These are phyloP conservation scores for Ochlodes sylvanus DNA, from an alignment of 2,888 invertebrate species.

Conservation along the genomic window DNA sequence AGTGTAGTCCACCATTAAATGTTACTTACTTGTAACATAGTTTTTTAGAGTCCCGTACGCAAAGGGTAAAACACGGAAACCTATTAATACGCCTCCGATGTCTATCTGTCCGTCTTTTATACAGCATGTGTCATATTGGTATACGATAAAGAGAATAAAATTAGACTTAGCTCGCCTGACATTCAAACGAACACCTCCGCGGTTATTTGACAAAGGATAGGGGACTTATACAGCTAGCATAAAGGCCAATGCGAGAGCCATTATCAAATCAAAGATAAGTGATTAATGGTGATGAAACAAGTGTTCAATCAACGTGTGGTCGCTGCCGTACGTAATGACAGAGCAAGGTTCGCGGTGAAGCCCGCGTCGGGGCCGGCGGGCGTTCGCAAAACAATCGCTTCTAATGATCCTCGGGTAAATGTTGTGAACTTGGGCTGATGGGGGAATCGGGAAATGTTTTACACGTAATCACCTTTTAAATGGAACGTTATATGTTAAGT, in stretches of 20 bases:
- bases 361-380: constrained; percentile 51
- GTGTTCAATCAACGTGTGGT: constrained; percentile 78
- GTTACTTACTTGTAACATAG: too few species aligned
- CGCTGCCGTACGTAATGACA: constrained; percentile 54
- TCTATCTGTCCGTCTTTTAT: too few species aligned
- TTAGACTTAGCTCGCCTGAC: too few species aligned
- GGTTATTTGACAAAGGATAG: background rate
- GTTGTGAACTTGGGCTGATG: constrained; percentile 37
- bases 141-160: too few species aligned
- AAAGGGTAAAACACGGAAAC: too few species aligned
- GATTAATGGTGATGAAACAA: constrained; percentile 70
- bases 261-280: constrained; percentile 47
- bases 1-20: too few species aligned
- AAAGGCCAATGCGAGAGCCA: constrained; percentile 14
- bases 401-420: constrained; percentile 63
- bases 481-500: background rate
- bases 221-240: background rate
- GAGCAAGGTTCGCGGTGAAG: constrained; percentile 50
- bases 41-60: too few species aligned
- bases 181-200: background rate
- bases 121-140: too few species aligned
- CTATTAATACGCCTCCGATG: too few species aligned
- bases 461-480: constrained; percentile 15
- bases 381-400: constrained; percentile 70
- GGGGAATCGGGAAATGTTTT: constrained; percentile 36